Percentiles rank a stretch among this genome's conserved stretches.
Evolutionary conservation across 64 coral and sea anemone species (phyloP).

Genomic region (Porites lutea): DNA sequence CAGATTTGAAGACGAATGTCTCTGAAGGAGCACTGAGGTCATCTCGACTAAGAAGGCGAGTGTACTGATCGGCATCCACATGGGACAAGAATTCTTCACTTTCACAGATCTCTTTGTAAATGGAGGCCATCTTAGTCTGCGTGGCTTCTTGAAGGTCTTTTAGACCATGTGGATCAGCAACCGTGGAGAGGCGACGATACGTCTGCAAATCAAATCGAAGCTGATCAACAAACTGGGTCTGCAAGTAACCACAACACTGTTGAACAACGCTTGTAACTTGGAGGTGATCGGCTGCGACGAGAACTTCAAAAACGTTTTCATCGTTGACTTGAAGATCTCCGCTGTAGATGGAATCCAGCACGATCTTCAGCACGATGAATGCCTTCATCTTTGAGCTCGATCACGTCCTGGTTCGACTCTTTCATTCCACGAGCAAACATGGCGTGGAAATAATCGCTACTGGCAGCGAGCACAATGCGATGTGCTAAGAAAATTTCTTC

Average conservation of each 20-base stretch:
- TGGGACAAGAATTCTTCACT: constrained; percentile 5
- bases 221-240: neutral
- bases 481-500: constrained; percentile 61
- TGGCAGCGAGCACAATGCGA: constrained; percentile 74
- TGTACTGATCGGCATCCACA: neutral
- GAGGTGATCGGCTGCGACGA: too few relatives aligned
- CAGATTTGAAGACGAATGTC: too few relatives aligned
- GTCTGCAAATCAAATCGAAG: neutral
- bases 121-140: neutral
- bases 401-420: constrained; percentile 7
- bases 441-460: constrained; percentile 81
- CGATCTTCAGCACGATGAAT: constrained; percentile 8
- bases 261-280: neutral
- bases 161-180: neutral
- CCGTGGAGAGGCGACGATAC: neutral
- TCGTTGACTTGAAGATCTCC: neutral
- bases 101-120: constrained; percentile 12
- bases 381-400: constrained; percentile 20
- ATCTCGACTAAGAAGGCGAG: neutral
- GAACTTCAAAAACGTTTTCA: neutral
- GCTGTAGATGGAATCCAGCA: constrained; percentile 4
- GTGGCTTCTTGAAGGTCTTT: neutral
- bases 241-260: neutral
- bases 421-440: constrained; percentile 69
- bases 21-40: constrained; percentile 22